Evolutionary conservation across 2,888 invertebrate species (phyloP).

Genomic region (Petrophora chlorosata): DNA sequence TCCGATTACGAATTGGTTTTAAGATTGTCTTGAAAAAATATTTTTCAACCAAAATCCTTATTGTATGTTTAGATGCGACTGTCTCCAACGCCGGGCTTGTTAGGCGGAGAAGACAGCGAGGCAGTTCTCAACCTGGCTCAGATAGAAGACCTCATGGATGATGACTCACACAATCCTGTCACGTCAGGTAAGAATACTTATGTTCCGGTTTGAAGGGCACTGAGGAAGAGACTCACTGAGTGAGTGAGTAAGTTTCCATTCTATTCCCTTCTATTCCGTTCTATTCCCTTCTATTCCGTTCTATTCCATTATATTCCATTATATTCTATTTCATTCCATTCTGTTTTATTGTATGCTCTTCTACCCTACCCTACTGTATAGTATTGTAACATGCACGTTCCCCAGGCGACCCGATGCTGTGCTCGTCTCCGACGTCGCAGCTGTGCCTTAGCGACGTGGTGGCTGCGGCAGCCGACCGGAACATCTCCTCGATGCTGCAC

Average conservation of each 20-base stretch:
- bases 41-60: too few relatives aligned
- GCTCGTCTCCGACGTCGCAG: conserved; percentile 76
- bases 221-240: not conserved
- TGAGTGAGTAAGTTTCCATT: too few relatives aligned
- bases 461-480: conserved; percentile 60
- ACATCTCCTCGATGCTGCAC: conserved; percentile 57
- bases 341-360: too few relatives aligned
- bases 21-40: too few relatives aligned
- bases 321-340: too few relatives aligned
- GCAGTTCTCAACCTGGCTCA: conserved; percentile 82
- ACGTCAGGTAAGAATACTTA: conserved; percentile 65
- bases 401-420: conserved; percentile 78
- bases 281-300: too few relatives aligned
- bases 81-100: conserved; percentile 65
- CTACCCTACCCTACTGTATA: too few relatives aligned
- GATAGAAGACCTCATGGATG: conserved; percentile 88
- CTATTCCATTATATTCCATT: too few relatives aligned
- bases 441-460: conserved; percentile 67
- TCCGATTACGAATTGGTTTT: too few relatives aligned
- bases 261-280: too few relatives aligned
- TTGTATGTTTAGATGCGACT: conserved; percentile 74
- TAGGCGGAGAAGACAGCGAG: conserved; percentile 59
- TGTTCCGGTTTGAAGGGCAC: not conserved
- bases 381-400: not conserved
- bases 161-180: conserved; percentile 85